Conservation (phyloP, 2,888 invertebrate genomes). For the Stratiomys singularior region DNA sequence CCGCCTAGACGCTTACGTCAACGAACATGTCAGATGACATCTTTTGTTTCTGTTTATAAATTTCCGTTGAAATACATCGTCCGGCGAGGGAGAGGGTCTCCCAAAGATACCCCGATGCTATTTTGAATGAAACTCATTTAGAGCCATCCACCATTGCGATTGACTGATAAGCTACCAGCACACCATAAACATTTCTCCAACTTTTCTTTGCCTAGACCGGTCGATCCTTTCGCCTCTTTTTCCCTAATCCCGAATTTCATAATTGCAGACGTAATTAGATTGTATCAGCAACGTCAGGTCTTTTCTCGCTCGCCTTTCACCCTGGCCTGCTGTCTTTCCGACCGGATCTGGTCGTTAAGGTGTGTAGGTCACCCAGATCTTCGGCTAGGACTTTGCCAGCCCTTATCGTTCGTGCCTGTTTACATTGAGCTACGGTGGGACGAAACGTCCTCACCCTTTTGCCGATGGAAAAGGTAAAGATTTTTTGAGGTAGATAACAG, state of each 20-base stretch:
- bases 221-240: background rate
- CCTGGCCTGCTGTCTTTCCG: slow-evolving; percentile 33
- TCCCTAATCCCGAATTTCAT: slow-evolving; percentile 42
- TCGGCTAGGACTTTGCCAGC: background rate
- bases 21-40: no score
- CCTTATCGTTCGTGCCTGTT: background rate
- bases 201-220: background rate
- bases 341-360: slow-evolving; percentile 45
- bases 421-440: background rate
- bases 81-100: no score
- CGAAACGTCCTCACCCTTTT: background rate
- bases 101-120: no score
- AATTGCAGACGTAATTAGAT: slow-evolving; percentile 46
- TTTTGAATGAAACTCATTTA: background rate
- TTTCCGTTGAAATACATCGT: no score
- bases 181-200: slow-evolving; percentile 29
- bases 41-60: no score
- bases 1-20: no score
- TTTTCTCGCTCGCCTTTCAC: slow-evolving; percentile 13
- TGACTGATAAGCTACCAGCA: slow-evolving; percentile 26
- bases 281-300: slow-evolving; percentile 10
- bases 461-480: background rate
- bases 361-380: slow-evolving; percentile 8
- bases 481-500: slow-evolving; percentile 33
- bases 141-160: slow-evolving; percentile 7